Evolutionary conservation across 1,140 invertebrate species (phyloP), one percentile per base, ranked within the genome.

Genomic region (Odontomachus brunneus): DNA sequence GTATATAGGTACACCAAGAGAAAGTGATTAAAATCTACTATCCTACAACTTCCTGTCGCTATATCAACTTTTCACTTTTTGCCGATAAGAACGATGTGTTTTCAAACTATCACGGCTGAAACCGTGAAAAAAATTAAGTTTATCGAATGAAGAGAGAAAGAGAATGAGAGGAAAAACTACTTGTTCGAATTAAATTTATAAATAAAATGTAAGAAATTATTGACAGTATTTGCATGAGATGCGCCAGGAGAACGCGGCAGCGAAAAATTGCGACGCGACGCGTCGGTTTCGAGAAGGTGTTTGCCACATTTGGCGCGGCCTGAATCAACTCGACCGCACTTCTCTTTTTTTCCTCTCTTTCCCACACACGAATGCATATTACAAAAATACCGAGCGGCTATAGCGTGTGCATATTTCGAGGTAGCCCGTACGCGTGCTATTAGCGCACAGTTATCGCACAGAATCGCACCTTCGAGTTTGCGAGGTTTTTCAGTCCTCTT

Each of bases 1-100:
- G 5, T 33, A 33, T 33, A 33, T 5, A 33, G 2, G 2, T 5
- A 74, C 11, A 48, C 38, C 57, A 63, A 24, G 72, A 74, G 72
- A 74, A 74, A 74, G 72, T 74, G 72, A 74, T 74, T 74, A 74
- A 74, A 38, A 74, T 62, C 57, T 74, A 33, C 29, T 33, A 33
- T 38, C 38, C 57, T 26, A 24, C 55, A 33, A 33, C 55, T 74
- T 74, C 17, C 33, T 44, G 22, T 22, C 71, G 33, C 22, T 19
- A 60, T 73, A 74, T 74, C 62, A 62, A 63, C 57, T 74, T 17
- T 17, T 72, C 53, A n/a, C n/a, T n/a, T n/a, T n/a, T n/a, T 62
- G 60, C 55, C 57, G 72, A 22, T 74, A 29, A 74, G 48, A 48
- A 49, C n/a, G 19, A n/a, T 17, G 24, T 49, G 14, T 62, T 17